A percentile compares a stretch with the other conserved stretches of the same genome.
These are phyloP conservation scores for Leucoraja erinaceus DNA, from an alignment of 2,113 vertebrate species.

Conservation along the genomic window DNA sequence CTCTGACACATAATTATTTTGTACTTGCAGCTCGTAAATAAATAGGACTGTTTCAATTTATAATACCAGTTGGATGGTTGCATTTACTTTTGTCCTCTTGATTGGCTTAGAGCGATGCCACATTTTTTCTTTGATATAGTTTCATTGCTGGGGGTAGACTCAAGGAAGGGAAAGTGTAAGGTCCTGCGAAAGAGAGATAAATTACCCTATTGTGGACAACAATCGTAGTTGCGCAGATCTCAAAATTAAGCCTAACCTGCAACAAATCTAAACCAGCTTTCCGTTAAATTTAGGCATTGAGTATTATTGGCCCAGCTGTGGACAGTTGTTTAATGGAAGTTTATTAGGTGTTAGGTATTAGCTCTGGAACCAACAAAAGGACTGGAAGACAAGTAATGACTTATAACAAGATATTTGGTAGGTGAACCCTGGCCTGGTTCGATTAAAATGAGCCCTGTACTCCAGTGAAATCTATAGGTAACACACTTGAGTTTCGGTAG, in stretches of 20 bases:
- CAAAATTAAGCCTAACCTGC: background rate
- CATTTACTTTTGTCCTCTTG: background rate
- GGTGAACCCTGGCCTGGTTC: background rate
- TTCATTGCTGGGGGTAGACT: background rate
- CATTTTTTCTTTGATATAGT: background rate
- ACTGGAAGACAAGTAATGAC: background rate
- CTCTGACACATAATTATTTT: background rate
- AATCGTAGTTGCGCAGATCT: background rate
- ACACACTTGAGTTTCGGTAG: slow-evolving; percentile 41
- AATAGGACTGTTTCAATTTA: background rate
- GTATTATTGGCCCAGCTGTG: background rate
- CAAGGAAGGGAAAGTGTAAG: background rate
- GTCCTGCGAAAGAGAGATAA: background rate
- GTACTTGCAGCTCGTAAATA: too few species aligned
- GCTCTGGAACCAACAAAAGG: background rate
- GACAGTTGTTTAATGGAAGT: background rate
- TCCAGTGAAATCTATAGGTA: slow-evolving; percentile 40
- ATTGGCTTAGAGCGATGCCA: background rate
- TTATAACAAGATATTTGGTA: slow-evolving; percentile 26
- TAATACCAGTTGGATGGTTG: background rate
- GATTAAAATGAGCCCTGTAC: background rate
- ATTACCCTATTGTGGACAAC: background rate
- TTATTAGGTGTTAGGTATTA: slow-evolving; percentile 10
- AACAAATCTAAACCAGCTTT: background rate
- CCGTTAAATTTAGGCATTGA: background rate